phyloP scores from a whole-genome alignment of 2,888 invertebrate species.

The Glyphotaelius pellucidus region DNA sequence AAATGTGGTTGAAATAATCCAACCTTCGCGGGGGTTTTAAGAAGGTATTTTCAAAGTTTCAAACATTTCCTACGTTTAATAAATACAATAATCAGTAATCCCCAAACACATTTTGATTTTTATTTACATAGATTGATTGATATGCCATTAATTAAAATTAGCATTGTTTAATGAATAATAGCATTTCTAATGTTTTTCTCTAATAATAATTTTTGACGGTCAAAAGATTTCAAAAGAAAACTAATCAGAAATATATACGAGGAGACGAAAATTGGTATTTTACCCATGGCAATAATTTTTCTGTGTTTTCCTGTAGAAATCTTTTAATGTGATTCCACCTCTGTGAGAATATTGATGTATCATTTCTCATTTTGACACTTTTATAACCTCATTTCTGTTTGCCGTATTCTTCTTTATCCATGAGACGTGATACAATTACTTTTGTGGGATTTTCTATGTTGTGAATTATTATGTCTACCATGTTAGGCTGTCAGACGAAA shows the following conservation, averaged over 20 bases:
- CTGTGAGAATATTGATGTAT: slow-evolving; percentile 30
- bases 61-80: no score
- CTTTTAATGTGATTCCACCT: not conserved
- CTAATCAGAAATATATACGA: not conserved
- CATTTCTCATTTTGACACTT: slow-evolving; percentile 29
- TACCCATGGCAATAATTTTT: not conserved
- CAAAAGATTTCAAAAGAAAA: not conserved
- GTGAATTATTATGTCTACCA: not conserved
- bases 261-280: not conserved
- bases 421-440: slow-evolving; percentile 41
- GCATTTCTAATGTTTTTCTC: not conserved
- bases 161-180: not conserved
- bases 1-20: no score
- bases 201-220: not conserved
- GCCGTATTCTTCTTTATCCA: slow-evolving; percentile 13
- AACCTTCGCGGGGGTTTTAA: no score
- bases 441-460: slow-evolving; percentile 40
- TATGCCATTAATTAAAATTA: not conserved
- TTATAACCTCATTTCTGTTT: slow-evolving; percentile 6
- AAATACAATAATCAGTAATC: no score
- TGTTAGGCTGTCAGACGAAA: slow-evolving; percentile 20
- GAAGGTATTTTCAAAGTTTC: no score
- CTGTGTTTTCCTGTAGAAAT: not conserved
- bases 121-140: not conserved
- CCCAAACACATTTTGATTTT: no score